Conservation (phyloP, 2,113 vertebrate genomes). For the Ranitomeya imitator region DNA sequence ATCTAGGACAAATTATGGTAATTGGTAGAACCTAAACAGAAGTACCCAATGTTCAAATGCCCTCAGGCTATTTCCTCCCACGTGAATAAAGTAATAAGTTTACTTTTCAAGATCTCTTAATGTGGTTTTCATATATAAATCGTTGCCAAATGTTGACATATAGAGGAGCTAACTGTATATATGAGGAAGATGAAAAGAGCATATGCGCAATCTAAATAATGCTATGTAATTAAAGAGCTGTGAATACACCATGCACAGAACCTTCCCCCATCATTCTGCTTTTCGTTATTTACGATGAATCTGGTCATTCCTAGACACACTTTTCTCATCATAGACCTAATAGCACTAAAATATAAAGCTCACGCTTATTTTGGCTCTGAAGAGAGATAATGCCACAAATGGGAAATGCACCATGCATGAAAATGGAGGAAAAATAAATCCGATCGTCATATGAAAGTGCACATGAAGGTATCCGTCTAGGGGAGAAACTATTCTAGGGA, state of each 20-base stretch:
- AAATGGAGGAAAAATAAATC: background rate
- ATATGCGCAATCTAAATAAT: conserved; percentile 8
- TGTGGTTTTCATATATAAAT: conserved; percentile 51
- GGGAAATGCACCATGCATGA: background rate
- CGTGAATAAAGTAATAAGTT: conserved; percentile 56
- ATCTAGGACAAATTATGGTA: conserved; percentile 33
- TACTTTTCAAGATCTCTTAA: conserved; percentile 55
- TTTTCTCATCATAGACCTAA: background rate
- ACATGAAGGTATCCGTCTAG: background rate
- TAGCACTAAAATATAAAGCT: background rate
- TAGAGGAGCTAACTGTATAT: conserved; percentile 35
- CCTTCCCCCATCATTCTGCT: background rate
- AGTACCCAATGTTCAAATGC: conserved; percentile 46
- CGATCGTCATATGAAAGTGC: background rate
- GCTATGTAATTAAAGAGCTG: background rate
- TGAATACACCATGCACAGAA: background rate
- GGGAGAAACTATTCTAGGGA: background rate
- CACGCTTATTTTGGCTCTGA: background rate
- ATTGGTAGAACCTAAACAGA: conserved; percentile 44
- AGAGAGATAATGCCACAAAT: background rate
- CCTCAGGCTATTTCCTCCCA: conserved; percentile 46
- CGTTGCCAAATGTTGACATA: conserved; percentile 56
- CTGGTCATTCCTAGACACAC: background rate
- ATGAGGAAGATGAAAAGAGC: background rate
- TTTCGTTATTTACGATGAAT: background rate